Percentiles rank a stretch among this genome's conserved stretches.
These are phyloP conservation scores for Odontamblyopus lacepedii DNA, from an alignment of 2,797 vertebrate genomes.

Conservation along the genomic window DNA sequence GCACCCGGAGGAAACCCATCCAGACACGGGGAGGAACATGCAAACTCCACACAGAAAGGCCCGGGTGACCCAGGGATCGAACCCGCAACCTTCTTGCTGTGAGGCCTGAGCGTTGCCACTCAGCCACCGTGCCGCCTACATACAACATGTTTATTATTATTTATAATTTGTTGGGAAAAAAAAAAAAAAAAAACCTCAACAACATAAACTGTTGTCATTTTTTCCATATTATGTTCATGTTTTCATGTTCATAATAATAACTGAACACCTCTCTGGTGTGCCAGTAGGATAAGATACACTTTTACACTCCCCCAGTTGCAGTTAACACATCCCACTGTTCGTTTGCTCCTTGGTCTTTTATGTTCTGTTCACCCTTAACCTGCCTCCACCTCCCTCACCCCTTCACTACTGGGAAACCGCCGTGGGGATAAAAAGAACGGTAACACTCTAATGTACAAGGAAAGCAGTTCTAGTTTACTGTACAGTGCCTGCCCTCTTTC, in stretches of 20 bases:
- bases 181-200: neutral
- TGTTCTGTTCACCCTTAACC: conserved; percentile 41
- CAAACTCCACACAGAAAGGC: too few relatives aligned
- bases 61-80: too few relatives aligned
- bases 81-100: too few relatives aligned
- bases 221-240: neutral
- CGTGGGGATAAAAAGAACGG: conserved; percentile 37
- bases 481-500: conserved; percentile 50
- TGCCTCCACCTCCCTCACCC: conserved; percentile 20
- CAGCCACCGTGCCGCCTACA: too few relatives aligned
- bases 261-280: conserved; percentile 13
- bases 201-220: neutral
- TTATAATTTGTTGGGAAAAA: neutral
- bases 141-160: neutral
- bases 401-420: conserved; percentile 37
- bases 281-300: conserved; percentile 27
- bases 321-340: conserved; percentile 33
- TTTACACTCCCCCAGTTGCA: conserved; percentile 33
- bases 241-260: conserved; percentile 10
- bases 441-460: conserved; percentile 38
- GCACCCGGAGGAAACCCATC: too few relatives aligned
- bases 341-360: conserved; percentile 38
- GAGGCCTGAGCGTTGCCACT: too few relatives aligned
- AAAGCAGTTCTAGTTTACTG: conserved; percentile 46
- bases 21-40: too few relatives aligned